phyloP scores from a whole-genome alignment of 2,888 invertebrate genomes.

The Meghimatium bilineatum region DNA sequence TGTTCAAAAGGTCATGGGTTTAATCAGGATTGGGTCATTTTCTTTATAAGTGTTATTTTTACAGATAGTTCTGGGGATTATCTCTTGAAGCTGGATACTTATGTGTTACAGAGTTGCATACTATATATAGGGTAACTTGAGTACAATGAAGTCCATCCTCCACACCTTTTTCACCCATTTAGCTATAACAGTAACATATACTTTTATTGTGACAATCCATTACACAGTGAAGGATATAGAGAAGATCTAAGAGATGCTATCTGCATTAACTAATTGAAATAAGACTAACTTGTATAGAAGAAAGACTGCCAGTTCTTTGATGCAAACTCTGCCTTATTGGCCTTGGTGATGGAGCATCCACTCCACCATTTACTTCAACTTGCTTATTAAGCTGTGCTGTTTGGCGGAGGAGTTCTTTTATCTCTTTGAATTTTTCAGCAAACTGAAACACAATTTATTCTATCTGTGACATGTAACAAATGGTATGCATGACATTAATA shows the following conservation, averaged over 20 bases:
- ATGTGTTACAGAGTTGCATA: no score
- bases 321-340: conserved; percentile 62
- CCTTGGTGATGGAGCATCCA: conserved; percentile 58
- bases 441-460: conserved; percentile 81
- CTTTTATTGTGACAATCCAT: neutral
- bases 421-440: conserved; percentile 98
- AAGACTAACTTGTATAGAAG: conserved; percentile 64
- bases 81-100: no score
- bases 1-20: no score
- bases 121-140: no score
- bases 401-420: conserved; percentile 91
- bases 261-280: neutral
- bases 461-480: no score
- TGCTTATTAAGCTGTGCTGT: conserved; percentile 55
- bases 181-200: neutral
- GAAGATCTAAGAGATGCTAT: neutral
- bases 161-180: no score
- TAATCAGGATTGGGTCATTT: no score
- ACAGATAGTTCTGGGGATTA: no score
- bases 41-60: no score
- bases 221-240: neutral
- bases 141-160: no score
- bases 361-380: conserved; percentile 62
- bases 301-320: conserved; percentile 69
- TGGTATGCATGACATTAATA: no score